Conservation (phyloP, 2,113 vertebrate genomes). For the Chelonoidis abingdonii region DNA sequence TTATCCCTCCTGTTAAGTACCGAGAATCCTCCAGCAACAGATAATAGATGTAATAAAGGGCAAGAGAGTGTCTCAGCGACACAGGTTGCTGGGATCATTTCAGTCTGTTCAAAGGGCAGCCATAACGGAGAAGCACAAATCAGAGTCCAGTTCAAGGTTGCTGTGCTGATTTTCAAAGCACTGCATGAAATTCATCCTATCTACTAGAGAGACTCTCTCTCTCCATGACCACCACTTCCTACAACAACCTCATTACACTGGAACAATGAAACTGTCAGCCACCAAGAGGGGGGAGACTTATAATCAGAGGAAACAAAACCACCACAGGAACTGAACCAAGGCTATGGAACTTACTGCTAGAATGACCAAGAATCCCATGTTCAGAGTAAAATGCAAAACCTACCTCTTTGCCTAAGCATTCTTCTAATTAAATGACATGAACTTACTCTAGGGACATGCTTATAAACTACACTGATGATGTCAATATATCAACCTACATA, state of each 20-base stretch:
- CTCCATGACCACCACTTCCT: slow-evolving; percentile 63
- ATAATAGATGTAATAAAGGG: background rate
- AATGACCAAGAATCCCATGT: background rate
- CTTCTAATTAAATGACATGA: background rate
- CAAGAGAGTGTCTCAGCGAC: slow-evolving; percentile 41
- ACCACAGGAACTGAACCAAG: background rate
- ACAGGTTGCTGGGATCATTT: background rate
- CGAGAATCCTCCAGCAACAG: background rate
- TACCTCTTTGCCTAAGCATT: background rate
- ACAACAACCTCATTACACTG: slow-evolving; percentile 42
- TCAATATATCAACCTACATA: background rate
- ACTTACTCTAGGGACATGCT: background rate
- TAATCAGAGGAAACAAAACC: background rate
- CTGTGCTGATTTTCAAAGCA: slow-evolving; percentile 62
- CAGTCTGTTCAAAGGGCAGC: background rate
- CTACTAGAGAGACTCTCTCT: slow-evolving; percentile 60
- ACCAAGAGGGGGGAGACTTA: background rate
- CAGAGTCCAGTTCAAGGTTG: slow-evolving; percentile 54
- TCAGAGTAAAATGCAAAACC: background rate
- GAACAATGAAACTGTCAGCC: slow-evolving; percentile 25
- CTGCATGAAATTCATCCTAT: slow-evolving; percentile 59
- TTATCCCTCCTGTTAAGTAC: background rate
- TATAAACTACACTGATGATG: background rate
- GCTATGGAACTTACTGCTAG: background rate
- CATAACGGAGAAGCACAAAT: too few species aligned